Evolutionary conservation across 2,797 vertebrate species (phyloP), one percentile per base, ranked within the genome.

Genomic region (Poliocrania exsul): DNA sequence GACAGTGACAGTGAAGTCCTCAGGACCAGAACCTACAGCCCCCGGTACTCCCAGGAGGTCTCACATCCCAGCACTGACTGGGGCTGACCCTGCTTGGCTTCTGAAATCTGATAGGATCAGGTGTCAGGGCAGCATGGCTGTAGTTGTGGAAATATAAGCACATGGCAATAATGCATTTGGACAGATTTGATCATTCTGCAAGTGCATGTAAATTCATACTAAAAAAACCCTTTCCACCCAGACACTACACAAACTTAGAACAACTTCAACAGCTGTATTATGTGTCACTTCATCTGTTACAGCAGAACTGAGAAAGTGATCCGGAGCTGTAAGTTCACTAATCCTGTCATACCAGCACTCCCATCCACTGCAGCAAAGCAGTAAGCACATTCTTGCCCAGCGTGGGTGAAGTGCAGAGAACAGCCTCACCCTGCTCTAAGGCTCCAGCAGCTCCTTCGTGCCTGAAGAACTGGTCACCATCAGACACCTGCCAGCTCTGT

Each of bases 341-440:
- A 60, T n/a, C 47, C 67, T 44, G 60, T n/a, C 60, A 5, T 10
- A 66, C 24, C 67, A 87, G 90, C 80, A n/a, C 31, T 73, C 28
- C 44, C 20, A 51, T 8, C 40, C 44, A 13, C 29, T 38, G 3
- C 44, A 66, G 92, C 64, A n/a, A 44, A 81, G 84, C 78, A n/a
- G 3, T 6, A 37, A 18, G 6, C 42, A 33, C 81, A n/a, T 86
- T 81, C 77, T n/a, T 86, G 65, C 53, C 49, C 2, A 4, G 46
- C 1, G 4, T 74, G 81, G 73, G 80, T 3, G 35, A 65, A 78
- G 75, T 1, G 0, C 7, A 37, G 40, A 2, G 0, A 75, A 19
- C 1, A 0, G 80, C 92, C 87, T 91, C 94, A 65, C 85, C 92
- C 87, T 67, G 61, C 91, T 87, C 57, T 9, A 8, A 38, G 49